Evolutionary conservation across 2,113 vertebrate genomes (phyloP).

Genomic region (Bettongia penicillata): DNA sequence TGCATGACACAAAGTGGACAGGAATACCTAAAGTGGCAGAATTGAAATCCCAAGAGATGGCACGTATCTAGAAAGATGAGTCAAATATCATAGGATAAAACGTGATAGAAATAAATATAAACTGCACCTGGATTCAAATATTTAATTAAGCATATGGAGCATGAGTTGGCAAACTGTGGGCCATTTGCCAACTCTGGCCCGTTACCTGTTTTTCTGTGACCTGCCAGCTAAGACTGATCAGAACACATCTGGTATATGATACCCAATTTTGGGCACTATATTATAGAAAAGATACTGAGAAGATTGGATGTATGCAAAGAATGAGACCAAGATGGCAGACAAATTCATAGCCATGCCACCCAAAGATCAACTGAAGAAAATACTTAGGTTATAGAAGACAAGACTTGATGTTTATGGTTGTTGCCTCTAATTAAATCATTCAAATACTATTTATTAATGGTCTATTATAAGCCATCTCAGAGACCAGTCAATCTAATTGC

Average conservation of each 20-base stretch:
- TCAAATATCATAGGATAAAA: neutral
- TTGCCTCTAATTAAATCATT: too few species aligned
- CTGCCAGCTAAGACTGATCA: neutral
- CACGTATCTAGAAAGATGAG: neutral
- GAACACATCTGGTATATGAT: neutral
- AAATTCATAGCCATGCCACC: neutral
- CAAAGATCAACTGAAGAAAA: neutral
- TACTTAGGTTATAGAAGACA: neutral
- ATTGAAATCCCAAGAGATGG: neutral
- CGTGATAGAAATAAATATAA: neutral
- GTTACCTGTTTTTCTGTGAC: neutral
- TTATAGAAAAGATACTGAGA: neutral
- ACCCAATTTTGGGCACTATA: neutral
- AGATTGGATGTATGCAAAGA: neutral
- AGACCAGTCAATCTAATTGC: too few species aligned
- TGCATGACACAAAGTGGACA: neutral
- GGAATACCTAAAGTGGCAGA: neutral
- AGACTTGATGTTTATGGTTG: too few species aligned
- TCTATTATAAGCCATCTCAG: neutral
- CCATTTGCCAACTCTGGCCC: neutral
- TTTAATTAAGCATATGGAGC: neutral
- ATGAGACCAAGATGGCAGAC: neutral
- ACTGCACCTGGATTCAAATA: neutral
- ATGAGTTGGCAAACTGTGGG: neutral
- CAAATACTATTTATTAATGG: neutral